Percentiles rank a stretch among this genome's conserved stretches.
Evolutionary conservation across 2,888 invertebrate genomes (phyloP).

Genomic region (Diadegma fenestrale): DNA sequence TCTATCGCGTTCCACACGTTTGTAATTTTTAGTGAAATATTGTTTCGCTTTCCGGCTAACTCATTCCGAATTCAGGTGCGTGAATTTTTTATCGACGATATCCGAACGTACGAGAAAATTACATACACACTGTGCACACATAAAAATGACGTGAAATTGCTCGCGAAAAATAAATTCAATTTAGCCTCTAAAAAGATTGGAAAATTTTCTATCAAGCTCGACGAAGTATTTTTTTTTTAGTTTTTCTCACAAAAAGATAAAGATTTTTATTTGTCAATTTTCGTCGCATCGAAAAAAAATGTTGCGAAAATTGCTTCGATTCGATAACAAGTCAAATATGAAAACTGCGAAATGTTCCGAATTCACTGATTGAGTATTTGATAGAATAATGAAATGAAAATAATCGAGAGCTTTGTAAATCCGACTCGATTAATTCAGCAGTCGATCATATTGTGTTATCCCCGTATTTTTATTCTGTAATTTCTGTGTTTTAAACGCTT

Average conservation of each 20-base stretch:
- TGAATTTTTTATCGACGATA: background rate
- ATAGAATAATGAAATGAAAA: background rate
- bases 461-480: background rate
- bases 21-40: background rate
- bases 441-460: background rate
- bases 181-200: background rate
- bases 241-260: too few relatives aligned
- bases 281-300: too few relatives aligned
- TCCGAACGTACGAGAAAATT: background rate
- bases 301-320: background rate
- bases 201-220: background rate
- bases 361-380: background rate
- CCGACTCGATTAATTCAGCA: background rate
- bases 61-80: background rate
- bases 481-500: background rate
- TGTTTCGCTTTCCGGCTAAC: background rate
- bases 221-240: background rate
- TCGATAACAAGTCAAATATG: background rate
- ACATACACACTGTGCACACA: background rate
- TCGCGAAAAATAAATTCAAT: background rate
- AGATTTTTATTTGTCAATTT: too few relatives aligned
- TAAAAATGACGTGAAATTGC: background rate
- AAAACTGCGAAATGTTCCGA: background rate
- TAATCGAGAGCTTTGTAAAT: background rate
- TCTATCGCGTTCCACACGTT: background rate